Base-by-base conservation (phyloP, 2,888 invertebrate species). In the Nowickia ferox region DNA sequence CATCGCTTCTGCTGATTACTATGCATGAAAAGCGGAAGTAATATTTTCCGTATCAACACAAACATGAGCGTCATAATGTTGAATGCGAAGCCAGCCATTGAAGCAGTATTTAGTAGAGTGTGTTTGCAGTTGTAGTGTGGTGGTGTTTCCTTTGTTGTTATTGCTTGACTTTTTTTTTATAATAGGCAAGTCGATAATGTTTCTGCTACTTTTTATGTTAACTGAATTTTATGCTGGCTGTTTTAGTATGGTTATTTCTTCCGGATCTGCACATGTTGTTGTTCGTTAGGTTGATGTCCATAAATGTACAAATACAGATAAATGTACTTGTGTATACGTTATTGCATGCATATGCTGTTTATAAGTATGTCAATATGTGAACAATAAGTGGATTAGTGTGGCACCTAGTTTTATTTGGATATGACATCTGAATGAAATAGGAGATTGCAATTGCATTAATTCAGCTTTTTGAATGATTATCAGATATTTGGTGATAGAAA, bases 41-140 rank as follows among this genome's bases (percentile, higher is more conserved):
- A 85, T 85, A 82, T 85, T 78, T 82, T 85, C 82, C 82, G 75
- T 82, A 79, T 85, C 85, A 79, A 78, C 82, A 71, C 68, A 78
- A 85, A 79, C 75, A 85, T 65, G 74, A 85, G 68, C 81, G 61
- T 75, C 78, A 82, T 85, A 78, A 75, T 75, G 75, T 44, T 59
- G 68, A 82, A 75, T 82, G 69, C 69, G 82, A 75, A 82, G 65
- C 61, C 72, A 65, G 77, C 22, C 57, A 48, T 80, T 66, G 46
- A 48, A 66, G 46, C 63, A 63, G 19, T 53, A 8, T 30, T n/a
- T 69, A 46, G 42, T 51, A 77, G 15, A 65, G 71, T 51, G 68
- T 59, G 48, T n/a, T 46, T 63, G 71, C 40, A 17, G 77, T 51
- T 68, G 38, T 59, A 4, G 38, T 77, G 48, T 66, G 83, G 53